Percentiles rank a stretch among this genome's conserved stretches.
These are phyloP conservation scores for Steatocranus sp. DNA, from an alignment of 2,797 vertebrate species.

Conservation along the genomic window DNA sequence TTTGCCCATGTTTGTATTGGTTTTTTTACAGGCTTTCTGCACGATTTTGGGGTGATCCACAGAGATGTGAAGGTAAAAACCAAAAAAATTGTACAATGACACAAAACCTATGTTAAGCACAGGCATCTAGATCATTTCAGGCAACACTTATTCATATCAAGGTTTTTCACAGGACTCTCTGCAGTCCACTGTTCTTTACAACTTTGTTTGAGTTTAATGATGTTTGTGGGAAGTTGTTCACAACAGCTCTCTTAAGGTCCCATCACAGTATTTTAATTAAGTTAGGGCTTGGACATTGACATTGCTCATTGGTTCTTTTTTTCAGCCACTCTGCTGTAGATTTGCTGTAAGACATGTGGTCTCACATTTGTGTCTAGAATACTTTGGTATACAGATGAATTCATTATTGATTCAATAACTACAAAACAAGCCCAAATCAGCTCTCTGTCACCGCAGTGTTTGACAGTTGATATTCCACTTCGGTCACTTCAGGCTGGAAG, in stretches of 20 bases:
- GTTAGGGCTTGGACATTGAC: background rate
- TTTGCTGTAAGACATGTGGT: background rate
- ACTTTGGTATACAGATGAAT: background rate
- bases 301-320: background rate
- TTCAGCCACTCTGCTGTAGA: background rate
- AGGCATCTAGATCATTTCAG: background rate
- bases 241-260: background rate
- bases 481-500: background rate
- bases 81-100: background rate
- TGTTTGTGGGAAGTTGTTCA: background rate
- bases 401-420: background rate
- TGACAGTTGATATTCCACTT: background rate
- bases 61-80: conserved; percentile 89
- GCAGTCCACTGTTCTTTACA: background rate
- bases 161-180: background rate
- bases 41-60: conserved; percentile 91
- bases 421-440: background rate
- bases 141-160: background rate
- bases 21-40: conserved; percentile 83
- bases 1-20: background rate
- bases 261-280: background rate
- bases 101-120: background rate
- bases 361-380: background rate
- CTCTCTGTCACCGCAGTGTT: background rate
- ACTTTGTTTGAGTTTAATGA: background rate